Evolutionary conservation across 2,113 vertebrate genomes (phyloP).

Genomic region (Microtus montanus): DNA sequence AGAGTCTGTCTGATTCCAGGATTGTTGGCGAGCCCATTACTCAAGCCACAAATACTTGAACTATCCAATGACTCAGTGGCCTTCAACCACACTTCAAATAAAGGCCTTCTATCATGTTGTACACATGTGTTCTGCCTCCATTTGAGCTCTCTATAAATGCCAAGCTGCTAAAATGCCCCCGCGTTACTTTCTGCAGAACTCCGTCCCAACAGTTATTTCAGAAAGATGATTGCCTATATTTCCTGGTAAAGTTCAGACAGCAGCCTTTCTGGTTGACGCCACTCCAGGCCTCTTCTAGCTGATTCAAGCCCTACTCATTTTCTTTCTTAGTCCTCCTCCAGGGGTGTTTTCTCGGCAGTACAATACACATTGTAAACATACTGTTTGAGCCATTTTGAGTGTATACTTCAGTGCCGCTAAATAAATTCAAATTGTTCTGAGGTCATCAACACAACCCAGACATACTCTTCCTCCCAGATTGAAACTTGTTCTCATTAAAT

Average conservation of each 20-base stretch:
- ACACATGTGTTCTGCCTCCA: constrained; percentile 75
- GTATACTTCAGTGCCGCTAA: background rate
- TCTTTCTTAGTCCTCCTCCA: background rate
- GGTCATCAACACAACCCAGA: background rate
- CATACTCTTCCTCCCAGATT: background rate
- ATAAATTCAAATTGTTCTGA: no score
- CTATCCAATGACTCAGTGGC: constrained; percentile 84
- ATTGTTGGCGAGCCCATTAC: constrained; percentile 73
- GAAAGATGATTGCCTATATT: background rate
- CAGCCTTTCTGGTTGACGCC: background rate
- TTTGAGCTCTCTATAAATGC: constrained; percentile 39
- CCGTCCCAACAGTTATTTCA: background rate
- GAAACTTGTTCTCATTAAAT: background rate
- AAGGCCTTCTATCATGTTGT: constrained; percentile 76
- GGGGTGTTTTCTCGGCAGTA: background rate
- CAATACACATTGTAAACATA: background rate
- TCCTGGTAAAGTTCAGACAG: background rate
- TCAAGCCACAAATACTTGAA: constrained; percentile 84
- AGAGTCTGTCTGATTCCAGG: constrained; percentile 66
- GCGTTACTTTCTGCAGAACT: constrained; percentile 38
- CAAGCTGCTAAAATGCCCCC: constrained; percentile 41
- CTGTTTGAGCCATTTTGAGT: background rate
- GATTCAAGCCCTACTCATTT: background rate
- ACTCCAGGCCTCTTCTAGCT: background rate
- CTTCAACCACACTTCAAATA: constrained; percentile 81